Base-by-base conservation (phyloP, 2,797 vertebrate genomes). In the Semaprochilodus insignis region DNA sequence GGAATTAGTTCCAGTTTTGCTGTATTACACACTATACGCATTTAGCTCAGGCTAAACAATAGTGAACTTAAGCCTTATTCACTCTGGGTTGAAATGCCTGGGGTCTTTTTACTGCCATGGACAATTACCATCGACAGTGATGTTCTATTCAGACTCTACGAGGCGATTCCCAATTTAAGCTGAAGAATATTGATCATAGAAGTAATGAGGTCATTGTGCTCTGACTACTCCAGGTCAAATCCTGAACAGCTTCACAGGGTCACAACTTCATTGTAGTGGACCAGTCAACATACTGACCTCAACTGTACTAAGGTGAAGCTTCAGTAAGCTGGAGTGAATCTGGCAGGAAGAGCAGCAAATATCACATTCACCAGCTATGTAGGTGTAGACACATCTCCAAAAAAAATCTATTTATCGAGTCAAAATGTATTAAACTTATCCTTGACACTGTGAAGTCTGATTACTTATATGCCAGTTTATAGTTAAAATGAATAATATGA, bases 71-170 rank as follows among this genome's bases (percentile, higher is more conserved):
- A 27, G 44, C 15, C 6, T 54, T 19, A 72, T 10, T 27, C 16
- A 16, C 52, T 17, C 10, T 4, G 17, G 27, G 17, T 57, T 55
- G 10, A 31, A 55, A 34, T 52, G 27, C 54, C 3, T 27, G 23
- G 25, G n/a, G 44, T 73, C 6, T 17, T 55, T 73, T 73, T 55
- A 55, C 71, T 73, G 52, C 21, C 16, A 73, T 55, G 52, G 25
- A 17, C 21, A 55, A 52, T 72, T 72, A 55, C 55, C 48, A 34
- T 31, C 25, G 2, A 34, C 51, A 19, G 71, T 73, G 51, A 54
- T 52, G 48, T 72, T 27, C 70, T 48, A 25, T 73, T 73, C 51
- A 73, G 70, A 57, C 25, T 34, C 52, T 7, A 73, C 13, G 25
- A 73, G 27, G 70, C 17, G 0, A 54, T 25, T 55, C 25, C 25